Evolutionary conservation across 2,797 vertebrate species (phyloP).

Genomic region (Halcyon chelicuti): DNA sequence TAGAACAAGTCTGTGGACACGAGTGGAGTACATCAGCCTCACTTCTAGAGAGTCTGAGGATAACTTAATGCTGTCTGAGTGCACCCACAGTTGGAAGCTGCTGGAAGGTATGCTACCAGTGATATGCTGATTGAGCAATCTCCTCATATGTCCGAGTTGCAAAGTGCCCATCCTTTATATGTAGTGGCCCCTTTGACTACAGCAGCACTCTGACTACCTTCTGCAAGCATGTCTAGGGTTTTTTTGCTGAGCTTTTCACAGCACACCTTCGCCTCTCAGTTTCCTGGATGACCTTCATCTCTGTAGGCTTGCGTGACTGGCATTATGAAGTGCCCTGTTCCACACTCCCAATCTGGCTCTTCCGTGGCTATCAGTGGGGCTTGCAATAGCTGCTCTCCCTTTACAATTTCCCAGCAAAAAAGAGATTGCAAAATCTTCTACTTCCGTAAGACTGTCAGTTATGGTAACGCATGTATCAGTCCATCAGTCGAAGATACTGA

Average conservation of each 20-base stretch:
- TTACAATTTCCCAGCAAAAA: not conserved
- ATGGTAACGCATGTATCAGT: not conserved
- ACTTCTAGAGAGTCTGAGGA: not conserved
- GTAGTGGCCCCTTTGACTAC: not conserved
- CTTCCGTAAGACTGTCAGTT: not conserved
- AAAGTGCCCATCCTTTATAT: not conserved
- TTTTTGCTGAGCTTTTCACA: not conserved
- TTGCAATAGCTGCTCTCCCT: not conserved
- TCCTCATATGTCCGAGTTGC: not conserved
- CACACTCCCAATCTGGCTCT: fast-evolving
- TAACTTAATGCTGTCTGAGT: not conserved
- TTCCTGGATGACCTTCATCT: not conserved
- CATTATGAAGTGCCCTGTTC: not conserved
- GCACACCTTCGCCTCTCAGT: not conserved
- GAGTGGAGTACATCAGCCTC: not conserved
- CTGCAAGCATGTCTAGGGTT: not conserved
- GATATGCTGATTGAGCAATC: fast-evolving
- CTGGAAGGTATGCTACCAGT: not conserved
- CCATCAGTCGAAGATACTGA: not conserved
- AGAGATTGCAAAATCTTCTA: not conserved
- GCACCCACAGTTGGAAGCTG: not conserved
- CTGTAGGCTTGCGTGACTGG: too few relatives aligned
- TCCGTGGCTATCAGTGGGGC: not conserved
- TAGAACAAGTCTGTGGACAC: not conserved
- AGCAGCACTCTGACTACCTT: not conserved